Evolutionary conservation across 2,888 invertebrate species (phyloP), one percentile per base, ranked within the genome.

Genomic region (Zygaena filipendulae): DNA sequence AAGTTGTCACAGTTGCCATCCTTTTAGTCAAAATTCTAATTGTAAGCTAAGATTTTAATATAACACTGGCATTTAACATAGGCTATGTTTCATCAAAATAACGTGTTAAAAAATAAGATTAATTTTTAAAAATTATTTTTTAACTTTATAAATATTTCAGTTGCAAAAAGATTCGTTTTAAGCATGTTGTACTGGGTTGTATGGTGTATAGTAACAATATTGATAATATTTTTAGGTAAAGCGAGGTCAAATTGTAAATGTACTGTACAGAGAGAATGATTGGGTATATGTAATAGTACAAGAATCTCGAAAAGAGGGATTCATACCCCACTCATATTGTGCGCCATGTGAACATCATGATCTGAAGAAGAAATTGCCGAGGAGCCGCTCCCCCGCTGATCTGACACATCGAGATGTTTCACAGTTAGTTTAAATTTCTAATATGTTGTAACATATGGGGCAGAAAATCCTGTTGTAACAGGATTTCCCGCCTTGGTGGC

Each of bases 281-380:
- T 97, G 97, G 97, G 95, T 95, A 5, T 97, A 97, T 70, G 95
- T 97, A 1, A 93, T 96, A 55, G 90, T 92, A 2, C 89, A 92
- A 24, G 93, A 93, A 47, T 91, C 92, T 10, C 82, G 93, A 27
- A 87, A 91, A 54, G 95, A 97, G 64, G 97, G 97, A 0, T 97
- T 96, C 54, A 95, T 97, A 47, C 97, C 97, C 1, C 92, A 93
- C 59, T 93, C 94, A 0, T 96, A 95, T 61, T 95, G 95, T 58
- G 92, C 94, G 0, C 93, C 94, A 0, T 93, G 90, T 83, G 49
- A 91, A 87, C 60, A 87, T 86, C 64, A 93, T 86, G 94, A 95
- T 57, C 70, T 94, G 45, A 93, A 94, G 64, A 95, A 95, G 62
- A 95, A 95, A 70, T 71, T 94, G 45, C 94, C 94, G 0, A 74